Base-by-base conservation (phyloP, 1,140 invertebrate genomes). In the Parasteatoda tepidariorum region DNA sequence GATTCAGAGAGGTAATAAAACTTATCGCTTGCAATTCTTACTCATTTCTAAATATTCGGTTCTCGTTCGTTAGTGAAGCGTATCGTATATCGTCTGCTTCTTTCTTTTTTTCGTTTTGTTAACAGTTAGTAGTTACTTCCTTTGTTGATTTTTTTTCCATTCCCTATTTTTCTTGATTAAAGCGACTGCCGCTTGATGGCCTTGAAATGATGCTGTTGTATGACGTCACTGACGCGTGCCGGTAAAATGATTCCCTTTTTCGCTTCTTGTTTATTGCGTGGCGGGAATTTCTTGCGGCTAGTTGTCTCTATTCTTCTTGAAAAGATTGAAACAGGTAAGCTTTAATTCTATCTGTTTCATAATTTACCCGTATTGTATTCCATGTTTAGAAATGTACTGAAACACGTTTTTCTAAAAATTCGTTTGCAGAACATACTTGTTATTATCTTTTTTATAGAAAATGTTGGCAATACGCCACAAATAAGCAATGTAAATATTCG, bases 261-360 rank as follows among this genome's bases (percentile, higher is more conserved):
- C 9, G 38, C 38, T 9, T 4, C n/a, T 24, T 24, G 15, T n/a
- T 38, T 34, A 68, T 26, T 68, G 34, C 24, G 66, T 68, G 66
- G 66, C 66, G 66, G 66, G 66, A 68, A 68, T 41, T 28, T 68
- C 66, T 48, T 22, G 66, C 22, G 13, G n/a, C n/a, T n/a, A n/a
- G 24, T 0, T 22, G 9, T 24, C 26, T 48, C 34, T 41, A 24
- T 13, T 15, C 9, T 26, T 3, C 18, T 22, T 9, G 1, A 48
- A 48, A 48, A 9, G 38, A 9, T 48, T 18, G 9, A 48, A 4
- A 48, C 9, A 48, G 38, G 38, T 48, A 4, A 48, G 38, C 18
- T 13, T 48, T 2, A 13, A 13, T 13, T 48, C 38, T 13, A 48
- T 13, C 13, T 48, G 38, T 48, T 13, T 13, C 18, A 13, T 48